These are phyloP conservation scores for Bembecia ichneumoniformis DNA, from an alignment of 2,888 invertebrate species.

Conservation along the genomic window DNA sequence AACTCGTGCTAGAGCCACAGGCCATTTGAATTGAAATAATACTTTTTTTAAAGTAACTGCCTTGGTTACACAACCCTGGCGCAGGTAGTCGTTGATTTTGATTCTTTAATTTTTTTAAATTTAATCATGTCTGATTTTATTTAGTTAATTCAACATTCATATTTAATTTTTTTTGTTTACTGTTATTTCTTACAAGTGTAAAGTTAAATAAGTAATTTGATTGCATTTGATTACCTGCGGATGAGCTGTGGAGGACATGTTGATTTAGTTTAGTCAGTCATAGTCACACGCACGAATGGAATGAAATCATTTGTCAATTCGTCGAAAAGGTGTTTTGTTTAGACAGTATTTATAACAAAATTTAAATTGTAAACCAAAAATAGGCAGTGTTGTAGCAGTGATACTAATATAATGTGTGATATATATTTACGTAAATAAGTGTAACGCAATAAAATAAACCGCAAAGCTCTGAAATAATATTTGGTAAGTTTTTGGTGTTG, in stretches of 20 bases:
- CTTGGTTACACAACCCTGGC: too few relatives aligned
- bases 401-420: constrained; percentile 56
- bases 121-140: background rate
- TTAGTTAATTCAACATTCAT: background rate
- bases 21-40: too few relatives aligned
- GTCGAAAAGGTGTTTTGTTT: constrained; percentile 63
- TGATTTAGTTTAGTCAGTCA: too few relatives aligned
- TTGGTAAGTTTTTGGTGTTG: constrained; percentile 60
- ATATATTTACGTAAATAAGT: constrained; percentile 46
- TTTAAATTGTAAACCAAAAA: constrained; percentile 42
- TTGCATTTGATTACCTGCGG: constrained; percentile 26
- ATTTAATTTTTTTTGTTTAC: background rate
- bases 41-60: too few relatives aligned
- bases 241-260: constrained; percentile 62
- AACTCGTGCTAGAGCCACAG: too few relatives aligned
- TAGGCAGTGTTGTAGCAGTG: constrained; percentile 49
- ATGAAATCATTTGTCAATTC: constrained; percentile 60
- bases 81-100: too few relatives aligned
- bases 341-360: constrained; percentile 55
- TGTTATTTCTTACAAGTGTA: background rate
- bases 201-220: background rate
- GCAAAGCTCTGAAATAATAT: constrained; percentile 39
- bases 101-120: too few relatives aligned
- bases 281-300: constrained; percentile 56
- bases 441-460: constrained; percentile 36